phyloP scores from a whole-genome alignment of 35 echinoderm and acorn worm species.

The Apostichopus californicus region DNA sequence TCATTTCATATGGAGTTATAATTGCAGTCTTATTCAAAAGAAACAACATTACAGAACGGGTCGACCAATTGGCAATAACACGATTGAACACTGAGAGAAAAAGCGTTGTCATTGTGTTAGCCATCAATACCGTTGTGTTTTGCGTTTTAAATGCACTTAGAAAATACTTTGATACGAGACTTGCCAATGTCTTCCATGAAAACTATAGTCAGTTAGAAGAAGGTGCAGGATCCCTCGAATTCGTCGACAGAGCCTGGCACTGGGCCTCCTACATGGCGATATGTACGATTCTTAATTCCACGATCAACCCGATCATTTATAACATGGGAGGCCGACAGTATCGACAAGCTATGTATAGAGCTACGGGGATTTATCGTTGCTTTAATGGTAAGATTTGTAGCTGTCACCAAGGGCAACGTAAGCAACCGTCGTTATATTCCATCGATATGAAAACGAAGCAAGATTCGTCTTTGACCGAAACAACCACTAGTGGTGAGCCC shows the following conservation, averaged over 20 bases:
- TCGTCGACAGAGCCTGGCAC: slow-evolving; percentile 14
- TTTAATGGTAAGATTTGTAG: not conserved
- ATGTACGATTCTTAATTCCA: slow-evolving; percentile 33
- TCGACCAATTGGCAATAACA: not conserved
- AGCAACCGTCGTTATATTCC: too few relatives aligned
- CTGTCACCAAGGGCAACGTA: too few relatives aligned
- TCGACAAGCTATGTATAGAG: slow-evolving; percentile 6
- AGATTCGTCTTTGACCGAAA: too few relatives aligned
- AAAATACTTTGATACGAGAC: slow-evolving; percentile 41
- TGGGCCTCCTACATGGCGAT: slow-evolving; percentile 45
- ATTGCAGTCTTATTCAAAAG: not conserved
- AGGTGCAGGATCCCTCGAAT: not conserved
- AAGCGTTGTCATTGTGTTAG: not conserved
- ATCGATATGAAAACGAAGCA: too few relatives aligned
- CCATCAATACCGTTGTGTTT: slow-evolving; percentile 7
- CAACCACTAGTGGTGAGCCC: too few relatives aligned
- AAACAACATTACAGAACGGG: not conserved
- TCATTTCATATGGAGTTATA: not conserved
- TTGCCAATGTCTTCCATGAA: not conserved
- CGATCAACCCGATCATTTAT: slow-evolving; percentile 36
- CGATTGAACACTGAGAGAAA: not conserved
- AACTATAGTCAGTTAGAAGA: not conserved
- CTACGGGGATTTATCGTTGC: not conserved
- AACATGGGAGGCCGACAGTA: not conserved
- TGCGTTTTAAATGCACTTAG: slow-evolving; percentile 8